These are phyloP conservation scores for Agriopis aurantiaria DNA, from an alignment of 2,888 invertebrate species.

Conservation along the genomic window DNA sequence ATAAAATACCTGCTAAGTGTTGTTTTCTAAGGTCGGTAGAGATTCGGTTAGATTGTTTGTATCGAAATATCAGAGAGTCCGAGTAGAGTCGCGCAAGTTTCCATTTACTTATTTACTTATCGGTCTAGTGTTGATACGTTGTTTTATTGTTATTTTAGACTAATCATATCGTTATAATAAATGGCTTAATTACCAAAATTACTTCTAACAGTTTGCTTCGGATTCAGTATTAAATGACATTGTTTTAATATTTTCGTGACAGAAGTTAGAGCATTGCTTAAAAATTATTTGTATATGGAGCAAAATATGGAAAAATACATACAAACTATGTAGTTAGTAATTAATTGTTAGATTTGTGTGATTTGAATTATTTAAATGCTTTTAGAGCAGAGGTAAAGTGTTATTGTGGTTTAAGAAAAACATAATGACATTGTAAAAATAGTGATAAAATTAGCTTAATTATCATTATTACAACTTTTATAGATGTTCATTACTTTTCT, in stretches of 20 bases:
- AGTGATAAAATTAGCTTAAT: conserved; percentile 86
- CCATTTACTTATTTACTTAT: conserved; percentile 67
- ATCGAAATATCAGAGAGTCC: conserved; percentile 68
- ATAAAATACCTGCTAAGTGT: conserved; percentile 84
- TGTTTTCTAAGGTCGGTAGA: conserved; percentile 78
- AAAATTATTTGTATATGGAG: conserved; percentile 84
- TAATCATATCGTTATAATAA: conserved; percentile 58
- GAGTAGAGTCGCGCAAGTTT: conserved; percentile 79
- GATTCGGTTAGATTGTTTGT: conserved; percentile 71
- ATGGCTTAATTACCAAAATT: conserved; percentile 84
- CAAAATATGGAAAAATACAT: conserved; percentile 75
- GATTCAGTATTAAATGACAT: conserved; percentile 83
- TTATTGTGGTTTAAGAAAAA: conserved; percentile 85
- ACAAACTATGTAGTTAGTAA: conserved; percentile 85
- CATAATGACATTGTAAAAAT: conserved; percentile 87
- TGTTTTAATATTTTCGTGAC: conserved; percentile 69
- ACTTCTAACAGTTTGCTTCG: conserved; percentile 79
- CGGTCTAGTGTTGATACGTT: conserved; percentile 69
- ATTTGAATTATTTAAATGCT: conserved; percentile 85
- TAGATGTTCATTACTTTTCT: conserved; percentile 86
- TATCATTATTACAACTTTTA: conserved; percentile 86
- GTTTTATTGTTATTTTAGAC: conserved; percentile 72
- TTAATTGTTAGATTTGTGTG: conserved; percentile 87
- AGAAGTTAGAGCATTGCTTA: conserved; percentile 70
- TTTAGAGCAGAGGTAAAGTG: conserved; percentile 84